phyloP scores from a whole-genome alignment of 2,797 vertebrate species.

The Allenopithecus nigroviridis region DNA sequence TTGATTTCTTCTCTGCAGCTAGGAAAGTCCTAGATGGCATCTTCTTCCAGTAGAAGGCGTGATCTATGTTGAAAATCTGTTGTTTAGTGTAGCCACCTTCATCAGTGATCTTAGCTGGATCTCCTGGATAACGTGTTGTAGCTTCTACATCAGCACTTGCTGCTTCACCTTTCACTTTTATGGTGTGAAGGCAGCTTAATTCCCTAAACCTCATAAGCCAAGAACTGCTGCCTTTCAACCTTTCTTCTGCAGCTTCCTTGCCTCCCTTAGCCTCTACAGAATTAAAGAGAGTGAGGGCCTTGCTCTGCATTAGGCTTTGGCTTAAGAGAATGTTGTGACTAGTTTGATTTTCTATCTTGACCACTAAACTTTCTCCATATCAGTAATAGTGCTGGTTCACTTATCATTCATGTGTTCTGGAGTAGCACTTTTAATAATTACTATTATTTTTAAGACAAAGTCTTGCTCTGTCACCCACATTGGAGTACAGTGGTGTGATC shows the following conservation, averaged over 20 bases:
- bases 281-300: not conserved
- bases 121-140: not conserved
- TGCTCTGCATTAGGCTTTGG: not conserved
- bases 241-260: not conserved
- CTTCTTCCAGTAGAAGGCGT: not conserved
- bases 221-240: not conserved
- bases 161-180: not conserved
- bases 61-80: not conserved
- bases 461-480: not conserved
- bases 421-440: not conserved
- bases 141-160: not conserved
- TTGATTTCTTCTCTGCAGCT: not conserved
- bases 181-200: not conserved
- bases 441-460: not conserved
- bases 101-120: not conserved
- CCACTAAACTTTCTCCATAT: not conserved
- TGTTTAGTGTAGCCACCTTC: not conserved
- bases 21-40: not conserved
- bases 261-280: not conserved
- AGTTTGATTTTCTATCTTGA: not conserved
- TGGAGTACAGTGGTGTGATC: not conserved
- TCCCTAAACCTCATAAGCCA: not conserved
- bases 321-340: not conserved
- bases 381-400: not conserved
- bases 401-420: not conserved